These are phyloP conservation scores for Nesoenas mayeri DNA, from an alignment of 2,113 vertebrate genomes.

Conservation along the genomic window DNA sequence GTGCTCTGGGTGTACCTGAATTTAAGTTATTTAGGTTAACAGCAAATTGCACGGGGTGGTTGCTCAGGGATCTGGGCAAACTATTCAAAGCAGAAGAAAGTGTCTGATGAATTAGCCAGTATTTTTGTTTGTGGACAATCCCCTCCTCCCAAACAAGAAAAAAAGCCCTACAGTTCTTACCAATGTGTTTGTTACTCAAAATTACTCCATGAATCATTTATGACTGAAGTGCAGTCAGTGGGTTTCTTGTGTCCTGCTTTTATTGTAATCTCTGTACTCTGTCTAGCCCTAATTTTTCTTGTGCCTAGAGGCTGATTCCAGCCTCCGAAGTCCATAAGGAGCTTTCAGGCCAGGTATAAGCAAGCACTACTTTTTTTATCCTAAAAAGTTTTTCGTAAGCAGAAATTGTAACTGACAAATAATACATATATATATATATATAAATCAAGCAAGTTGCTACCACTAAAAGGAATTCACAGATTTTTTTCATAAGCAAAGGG, in stretches of 20 bases:
- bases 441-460: not conserved
- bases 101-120: conserved; percentile 49
- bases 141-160: not conserved
- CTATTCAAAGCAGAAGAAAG: conserved; percentile 46
- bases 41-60: not conserved
- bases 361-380: not conserved
- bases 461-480: not conserved
- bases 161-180: not conserved
- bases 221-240: not conserved
- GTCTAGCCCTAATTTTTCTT: not conserved
- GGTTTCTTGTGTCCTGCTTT: not conserved
- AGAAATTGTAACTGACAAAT: not conserved
- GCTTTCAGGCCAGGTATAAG: not conserved
- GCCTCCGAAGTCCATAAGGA: not conserved
- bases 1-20: conserved; percentile 19
- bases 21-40: conserved; percentile 32
- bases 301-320: not conserved
- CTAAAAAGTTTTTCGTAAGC: not conserved
- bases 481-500: not conserved
- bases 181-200: not conserved
- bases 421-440: not conserved
- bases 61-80: conserved; percentile 44
- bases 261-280: not conserved
- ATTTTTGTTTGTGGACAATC: conserved; percentile 49
- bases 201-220: not conserved